Conservation (phyloP, 1,140 invertebrate genomes). For the Ceratitis capitata region DNA sequence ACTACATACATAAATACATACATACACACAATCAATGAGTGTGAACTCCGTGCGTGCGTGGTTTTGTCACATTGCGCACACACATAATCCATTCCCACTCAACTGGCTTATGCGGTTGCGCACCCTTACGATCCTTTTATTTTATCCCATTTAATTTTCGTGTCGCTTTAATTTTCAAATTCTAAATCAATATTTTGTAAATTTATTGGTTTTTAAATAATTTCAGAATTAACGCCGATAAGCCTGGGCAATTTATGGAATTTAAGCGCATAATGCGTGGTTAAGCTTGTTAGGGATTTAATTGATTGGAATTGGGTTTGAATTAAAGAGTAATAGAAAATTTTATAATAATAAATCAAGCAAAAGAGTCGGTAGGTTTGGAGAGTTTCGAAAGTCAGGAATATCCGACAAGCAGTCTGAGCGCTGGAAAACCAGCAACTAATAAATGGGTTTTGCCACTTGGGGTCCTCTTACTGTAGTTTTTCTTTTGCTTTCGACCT, state of each 20-base stretch:
- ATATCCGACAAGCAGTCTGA: too few relatives aligned
- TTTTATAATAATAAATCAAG: neutral
- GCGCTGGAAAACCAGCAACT: too few relatives aligned
- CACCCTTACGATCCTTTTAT: neutral
- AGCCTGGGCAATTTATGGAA: neutral
- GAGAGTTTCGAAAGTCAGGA: too few relatives aligned
- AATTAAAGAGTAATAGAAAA: neutral
- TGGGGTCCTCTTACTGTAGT: too few relatives aligned
- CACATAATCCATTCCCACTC: neutral
- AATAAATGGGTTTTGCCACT: too few relatives aligned
- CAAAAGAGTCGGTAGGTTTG: too few relatives aligned
- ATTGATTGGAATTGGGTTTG: constrained; percentile 22
- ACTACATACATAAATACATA: neutral
- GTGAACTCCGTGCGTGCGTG: neutral
- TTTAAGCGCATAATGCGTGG: constrained; percentile 24
- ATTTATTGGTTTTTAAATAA: constrained; percentile 36
- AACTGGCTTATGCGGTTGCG: neutral
- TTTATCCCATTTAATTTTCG: neutral
- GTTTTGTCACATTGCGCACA: neutral
- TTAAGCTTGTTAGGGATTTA: constrained; percentile 15
- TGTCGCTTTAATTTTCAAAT: neutral
- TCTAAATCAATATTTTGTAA: neutral
- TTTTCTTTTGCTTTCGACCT: too few relatives aligned
- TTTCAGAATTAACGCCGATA: neutral
- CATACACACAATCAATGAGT: neutral